Evolutionary conservation across 2,113 vertebrate species (phyloP).

Genomic region (Pseudois nayaur): DNA sequence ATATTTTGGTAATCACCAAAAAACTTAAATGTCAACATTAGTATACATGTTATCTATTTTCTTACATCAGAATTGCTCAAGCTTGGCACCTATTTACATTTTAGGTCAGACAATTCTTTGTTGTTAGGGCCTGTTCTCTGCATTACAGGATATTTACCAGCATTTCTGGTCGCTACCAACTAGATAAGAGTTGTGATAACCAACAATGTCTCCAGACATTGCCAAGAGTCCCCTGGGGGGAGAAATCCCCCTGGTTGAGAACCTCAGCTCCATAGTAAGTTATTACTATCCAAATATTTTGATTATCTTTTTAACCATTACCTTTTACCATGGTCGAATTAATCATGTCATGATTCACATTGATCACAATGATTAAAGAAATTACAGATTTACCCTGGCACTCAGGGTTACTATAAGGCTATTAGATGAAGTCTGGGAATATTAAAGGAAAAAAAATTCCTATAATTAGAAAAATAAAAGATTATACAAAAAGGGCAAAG

Average conservation of each 20-base stretch:
- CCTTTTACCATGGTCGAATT: not conserved
- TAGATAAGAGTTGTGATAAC: slow-evolving; percentile 17
- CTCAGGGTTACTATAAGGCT: slow-evolving; percentile 10
- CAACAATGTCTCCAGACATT: slow-evolving; percentile 19
- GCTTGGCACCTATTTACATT: not conserved
- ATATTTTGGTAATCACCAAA: not conserved
- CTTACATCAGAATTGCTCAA: not conserved
- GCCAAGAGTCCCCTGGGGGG: not conserved
- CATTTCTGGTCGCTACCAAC: not conserved
- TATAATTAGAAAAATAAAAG: slow-evolving; percentile 64
- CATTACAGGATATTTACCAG: not conserved
- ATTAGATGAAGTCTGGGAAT: slow-evolving; percentile 34
- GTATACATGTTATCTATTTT: not conserved
- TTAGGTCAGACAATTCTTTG: not conserved
- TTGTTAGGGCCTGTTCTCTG: not conserved
- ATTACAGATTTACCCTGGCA: slow-evolving; percentile 47
- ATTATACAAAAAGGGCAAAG: slow-evolving; percentile 38
- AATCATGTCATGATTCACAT: slow-evolving; percentile 42
- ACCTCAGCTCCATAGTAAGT: not conserved
- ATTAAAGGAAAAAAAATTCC: slow-evolving; percentile 30
- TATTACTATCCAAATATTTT: slow-evolving; percentile 57
- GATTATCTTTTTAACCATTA: slow-evolving; percentile 58
- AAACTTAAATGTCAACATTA: not conserved
- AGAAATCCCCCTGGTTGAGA: slow-evolving; percentile 1
- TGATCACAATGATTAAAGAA: slow-evolving; percentile 61